Conservation (phyloP, 1,140 invertebrate species). For the Adelges cooleyi region DNA sequence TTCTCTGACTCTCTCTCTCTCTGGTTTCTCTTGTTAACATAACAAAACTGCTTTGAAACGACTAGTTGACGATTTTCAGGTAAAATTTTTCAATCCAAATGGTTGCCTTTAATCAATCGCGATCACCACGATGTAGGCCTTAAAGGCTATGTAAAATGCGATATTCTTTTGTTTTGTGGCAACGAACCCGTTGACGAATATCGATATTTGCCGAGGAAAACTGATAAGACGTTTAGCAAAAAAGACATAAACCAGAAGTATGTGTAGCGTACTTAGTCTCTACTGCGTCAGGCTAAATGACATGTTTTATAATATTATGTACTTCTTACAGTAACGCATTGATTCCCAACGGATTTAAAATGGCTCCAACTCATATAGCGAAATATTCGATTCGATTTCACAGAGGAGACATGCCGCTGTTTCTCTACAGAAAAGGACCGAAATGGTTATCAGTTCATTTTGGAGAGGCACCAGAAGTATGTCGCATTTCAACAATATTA, state of each 20-base stretch:
- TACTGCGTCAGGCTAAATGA: no score
- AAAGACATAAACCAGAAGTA: background rate
- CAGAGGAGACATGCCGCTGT: background rate
- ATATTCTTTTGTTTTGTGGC: conserved; percentile 7
- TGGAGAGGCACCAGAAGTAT: background rate
- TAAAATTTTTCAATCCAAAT: background rate
- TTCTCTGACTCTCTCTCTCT: no score
- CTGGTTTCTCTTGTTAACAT: no score
- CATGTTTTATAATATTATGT: background rate
- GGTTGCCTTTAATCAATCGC: background rate
- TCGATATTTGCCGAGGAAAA: background rate
- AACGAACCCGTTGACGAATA: background rate
- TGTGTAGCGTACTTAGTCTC: no score
- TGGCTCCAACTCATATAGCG: background rate
- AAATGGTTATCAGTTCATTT: conserved; percentile 17
- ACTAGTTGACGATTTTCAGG: background rate
- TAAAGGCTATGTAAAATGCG: conserved; percentile 16
- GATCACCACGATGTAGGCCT: background rate
- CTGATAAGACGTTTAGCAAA: background rate
- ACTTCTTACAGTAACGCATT: background rate
- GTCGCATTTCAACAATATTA: no score
- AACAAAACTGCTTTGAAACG: background rate
- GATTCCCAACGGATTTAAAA: conserved; percentile 3
- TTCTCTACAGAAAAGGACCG: background rate
- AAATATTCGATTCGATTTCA: conserved; percentile 4